Evolutionary conservation across 2,113 vertebrate species (phyloP).

Genomic region (Hyperoodon ampullatus): DNA sequence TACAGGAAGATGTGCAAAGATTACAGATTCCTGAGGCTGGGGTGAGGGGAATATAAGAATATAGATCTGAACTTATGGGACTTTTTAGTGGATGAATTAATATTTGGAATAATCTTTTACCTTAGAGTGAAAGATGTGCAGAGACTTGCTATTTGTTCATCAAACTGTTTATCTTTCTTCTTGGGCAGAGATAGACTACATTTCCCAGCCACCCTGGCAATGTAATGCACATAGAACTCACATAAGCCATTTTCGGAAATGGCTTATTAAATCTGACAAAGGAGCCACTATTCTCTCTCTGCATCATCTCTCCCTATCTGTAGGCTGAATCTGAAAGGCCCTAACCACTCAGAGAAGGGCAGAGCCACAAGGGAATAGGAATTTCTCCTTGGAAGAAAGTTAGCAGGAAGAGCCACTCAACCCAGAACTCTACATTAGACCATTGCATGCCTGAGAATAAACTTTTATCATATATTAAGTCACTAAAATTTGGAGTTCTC

Average conservation of each 20-base stretch:
- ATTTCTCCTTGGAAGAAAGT: background rate
- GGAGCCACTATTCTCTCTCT: background rate
- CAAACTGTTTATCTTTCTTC: background rate
- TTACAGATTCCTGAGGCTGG: background rate
- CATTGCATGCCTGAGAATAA: background rate
- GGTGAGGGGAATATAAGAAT: background rate
- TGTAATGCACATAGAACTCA: background rate
- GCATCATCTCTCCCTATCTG: background rate
- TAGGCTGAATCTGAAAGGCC: background rate
- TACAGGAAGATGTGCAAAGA: background rate
- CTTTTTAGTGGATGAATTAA: background rate
- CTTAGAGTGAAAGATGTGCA: background rate
- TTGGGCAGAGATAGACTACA: background rate
- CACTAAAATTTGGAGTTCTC: background rate
- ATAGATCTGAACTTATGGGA: background rate
- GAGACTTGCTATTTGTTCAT: background rate
- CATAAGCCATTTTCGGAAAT: background rate
- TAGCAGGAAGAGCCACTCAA: background rate
- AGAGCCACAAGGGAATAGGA: background rate
- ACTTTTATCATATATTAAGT: background rate
- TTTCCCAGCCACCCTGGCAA: background rate
- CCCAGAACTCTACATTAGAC: background rate
- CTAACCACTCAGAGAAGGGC: background rate
- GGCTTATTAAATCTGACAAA: background rate
- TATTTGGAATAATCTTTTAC: background rate